phyloP scores from a whole-genome alignment of 2,888 invertebrate species.

The Dermolepida albohirtum region DNA sequence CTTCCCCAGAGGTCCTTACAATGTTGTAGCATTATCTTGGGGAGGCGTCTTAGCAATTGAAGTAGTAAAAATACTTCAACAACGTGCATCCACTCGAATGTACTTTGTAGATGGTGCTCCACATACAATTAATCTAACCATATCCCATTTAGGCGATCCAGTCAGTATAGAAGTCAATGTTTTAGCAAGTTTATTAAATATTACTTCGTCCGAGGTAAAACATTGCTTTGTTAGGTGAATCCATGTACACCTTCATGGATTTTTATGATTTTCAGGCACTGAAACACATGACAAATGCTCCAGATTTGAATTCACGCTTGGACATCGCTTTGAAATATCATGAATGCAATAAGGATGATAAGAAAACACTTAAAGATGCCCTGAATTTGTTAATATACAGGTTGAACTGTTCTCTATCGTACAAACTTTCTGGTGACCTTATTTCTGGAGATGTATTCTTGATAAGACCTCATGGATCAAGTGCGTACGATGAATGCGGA shows the following conservation, averaged over 20 bases:
- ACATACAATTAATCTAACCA: slow-evolving; percentile 72
- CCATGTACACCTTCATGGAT: no score
- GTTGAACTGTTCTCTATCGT: slow-evolving; percentile 52
- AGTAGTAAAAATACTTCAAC: slow-evolving; percentile 79
- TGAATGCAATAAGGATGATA: slow-evolving; percentile 51
- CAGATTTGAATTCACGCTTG: slow-evolving; percentile 55
- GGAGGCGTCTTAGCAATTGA: slow-evolving; percentile 86
- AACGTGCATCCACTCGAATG: slow-evolving; percentile 70
- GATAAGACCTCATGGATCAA: slow-evolving; percentile 59
- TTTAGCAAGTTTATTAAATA: slow-evolving; percentile 69
- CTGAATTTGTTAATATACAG: slow-evolving; percentile 55
- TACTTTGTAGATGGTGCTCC: slow-evolving; percentile 88
- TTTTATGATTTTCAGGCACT: slow-evolving; percentile 51
- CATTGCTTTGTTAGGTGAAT: neutral
- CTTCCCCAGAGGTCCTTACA: slow-evolving; percentile 75
- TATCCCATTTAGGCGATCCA: slow-evolving; percentile 65
- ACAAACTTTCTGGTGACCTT: slow-evolving; percentile 53
- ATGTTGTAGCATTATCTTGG: slow-evolving; percentile 89
- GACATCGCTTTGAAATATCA: slow-evolving; percentile 52
- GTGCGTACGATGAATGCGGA: slow-evolving; percentile 60
- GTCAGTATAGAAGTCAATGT: slow-evolving; percentile 67
- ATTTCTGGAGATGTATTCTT: slow-evolving; percentile 57
- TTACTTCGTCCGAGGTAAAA: slow-evolving; percentile 60
- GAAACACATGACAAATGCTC: slow-evolving; percentile 52
- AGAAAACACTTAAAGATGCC: slow-evolving; percentile 50